Evolutionary conservation across 2,888 invertebrate genomes (phyloP), one percentile per base, ranked within the genome.

Genomic region (Escarpia spicata): DNA sequence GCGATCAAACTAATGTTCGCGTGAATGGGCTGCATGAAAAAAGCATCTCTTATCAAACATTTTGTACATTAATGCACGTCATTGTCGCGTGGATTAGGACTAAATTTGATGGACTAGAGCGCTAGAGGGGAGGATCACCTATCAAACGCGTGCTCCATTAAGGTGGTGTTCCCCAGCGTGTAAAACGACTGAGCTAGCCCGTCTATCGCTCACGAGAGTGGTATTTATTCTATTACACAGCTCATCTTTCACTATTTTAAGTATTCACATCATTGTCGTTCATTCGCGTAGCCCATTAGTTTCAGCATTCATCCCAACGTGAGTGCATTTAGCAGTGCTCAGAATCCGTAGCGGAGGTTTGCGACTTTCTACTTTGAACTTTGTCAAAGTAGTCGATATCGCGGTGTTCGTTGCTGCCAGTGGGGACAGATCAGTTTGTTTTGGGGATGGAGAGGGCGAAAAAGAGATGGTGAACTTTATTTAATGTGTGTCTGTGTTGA

Each of bases 231-330:
- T 26, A 75, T 75, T 75, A 75, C 75, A 19, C 26, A 75, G 75
- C 75, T 75, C 75, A 75, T 75, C 75, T 75, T 75, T 75, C 75
- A 75, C 75, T 75, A 75, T 75, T 75, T 75, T 75, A 75, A 75
- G 75, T 75, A 75, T 75, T 75, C 75, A n/a, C 75, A n/a, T 19
- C 75, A 26, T 75, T 26, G 26, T 15, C 75, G n/a, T 75, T 75
- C 75, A 75, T n/a, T 75, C 75, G 26, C 19, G 75, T 26, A 19
- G n/a, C 75, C 75, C 75, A 75, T 75, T 75, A 75, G 75, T 75
- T 75, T 75, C 75, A 26, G 75, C 75, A 75, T 75, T 52, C 75
- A 75, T 75, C 75, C 19, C 75, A 75, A 75, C n/a, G 75, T n/a
- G n/a, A 75, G 75, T 26, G 75, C 75, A 75, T 75, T 75, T 75